Evolutionary conservation across 2,113 vertebrate species (phyloP), one percentile per base, ranked within the genome.

Genomic region (Apus apus): DNA sequence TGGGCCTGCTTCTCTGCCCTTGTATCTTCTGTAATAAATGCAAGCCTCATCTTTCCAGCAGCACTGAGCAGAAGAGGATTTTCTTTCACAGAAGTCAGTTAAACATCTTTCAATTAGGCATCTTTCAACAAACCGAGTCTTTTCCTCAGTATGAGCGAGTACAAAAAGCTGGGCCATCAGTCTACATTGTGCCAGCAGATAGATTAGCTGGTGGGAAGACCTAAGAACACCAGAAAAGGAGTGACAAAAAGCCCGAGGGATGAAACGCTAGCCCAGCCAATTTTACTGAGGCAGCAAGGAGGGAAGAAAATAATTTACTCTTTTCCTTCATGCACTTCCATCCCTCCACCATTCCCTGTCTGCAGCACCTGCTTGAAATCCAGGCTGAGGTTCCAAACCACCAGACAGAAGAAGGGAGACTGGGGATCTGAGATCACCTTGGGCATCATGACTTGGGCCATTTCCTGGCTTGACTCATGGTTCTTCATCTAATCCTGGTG

Each of bases 361-460:
- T 79, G 45, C 21, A 58, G 46, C 34, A 65, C 18, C 46, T 57
- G 18, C 45, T 60, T n/a, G 62, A 87, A 72, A 25, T 62, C 32
- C 72, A 72, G 38, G 32, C 30, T 50, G 60, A 20, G 18, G 1
- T 46, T 75, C 77, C 77, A 78, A 87, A 57, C 23, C 60, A 65
- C 9, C 0, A 0, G 0, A 1, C 19, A 73, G 70, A 61, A 84
- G n/a, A 72, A 73, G 45, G 50, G 50, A 75, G 21, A 46, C 6
- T 56, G 27, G 54, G 77, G 43, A 77, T 38, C 36, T 81, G 60
- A 53, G 51, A 62, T 40, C 60, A 73, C 26, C 15, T 21, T 79
- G 60, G 18, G 13, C 6, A 1, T 71, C 58, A 43, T 0, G 2
- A 83, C 29, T 75, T 57, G 3, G 48, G 12, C 26, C 61, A 2